Conservation (phyloP, 2,113 vertebrate genomes). For the Phylloscopus trochiloides region DNA sequence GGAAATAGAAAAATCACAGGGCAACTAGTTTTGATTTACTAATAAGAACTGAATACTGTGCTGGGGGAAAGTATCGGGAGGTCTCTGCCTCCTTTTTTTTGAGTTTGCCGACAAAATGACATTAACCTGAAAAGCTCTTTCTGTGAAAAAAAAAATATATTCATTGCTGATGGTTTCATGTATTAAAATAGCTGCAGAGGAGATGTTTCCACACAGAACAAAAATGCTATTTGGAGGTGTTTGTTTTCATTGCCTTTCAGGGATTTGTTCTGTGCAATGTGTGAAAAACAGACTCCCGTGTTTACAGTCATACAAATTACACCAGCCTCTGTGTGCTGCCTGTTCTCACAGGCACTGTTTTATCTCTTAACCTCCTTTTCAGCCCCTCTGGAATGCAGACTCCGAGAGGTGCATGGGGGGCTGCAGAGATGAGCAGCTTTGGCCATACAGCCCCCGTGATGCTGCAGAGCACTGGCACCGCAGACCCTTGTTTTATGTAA, state of each 20-base stretch:
- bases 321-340: neutral
- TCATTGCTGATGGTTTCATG: neutral
- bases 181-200: neutral
- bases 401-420: accelerated
- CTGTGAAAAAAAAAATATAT: neutral
- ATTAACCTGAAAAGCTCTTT: neutral
- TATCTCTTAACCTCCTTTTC: neutral
- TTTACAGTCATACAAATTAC: neutral
- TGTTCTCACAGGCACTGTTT: neutral
- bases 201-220: neutral
- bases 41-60: neutral
- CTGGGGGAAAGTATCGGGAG: neutral
- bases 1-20: neutral
- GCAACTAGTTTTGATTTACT: neutral
- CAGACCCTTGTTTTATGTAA: neutral
- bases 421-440: neutral
- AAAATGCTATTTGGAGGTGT: neutral
- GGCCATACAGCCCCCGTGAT: accelerated
- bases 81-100: neutral
- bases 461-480: neutral
- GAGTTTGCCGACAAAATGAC: neutral
- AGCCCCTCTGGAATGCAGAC: neutral
- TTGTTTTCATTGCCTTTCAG: neutral
- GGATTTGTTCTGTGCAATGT: neutral
- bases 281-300: neutral